These are phyloP conservation scores for Palythoa grandiflora DNA, from an alignment of 92 coral and sea anemone genomes.

Conservation along the genomic window DNA sequence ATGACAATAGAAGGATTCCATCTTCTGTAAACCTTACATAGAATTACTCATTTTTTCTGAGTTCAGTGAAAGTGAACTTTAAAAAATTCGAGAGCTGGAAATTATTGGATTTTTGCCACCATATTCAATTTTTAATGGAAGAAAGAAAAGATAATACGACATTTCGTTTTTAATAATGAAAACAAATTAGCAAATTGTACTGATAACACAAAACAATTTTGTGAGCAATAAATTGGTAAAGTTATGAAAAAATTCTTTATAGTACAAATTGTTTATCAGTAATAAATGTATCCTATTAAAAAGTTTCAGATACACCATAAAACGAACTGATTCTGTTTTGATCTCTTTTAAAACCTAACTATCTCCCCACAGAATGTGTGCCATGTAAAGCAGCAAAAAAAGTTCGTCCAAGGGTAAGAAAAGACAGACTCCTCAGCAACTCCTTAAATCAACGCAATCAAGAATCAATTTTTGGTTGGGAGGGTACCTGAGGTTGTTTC, in stretches of 20 bases:
- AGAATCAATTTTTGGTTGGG: conserved; percentile 60
- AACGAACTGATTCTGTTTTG: background rate
- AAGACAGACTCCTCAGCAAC: background rate
- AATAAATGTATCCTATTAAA: background rate
- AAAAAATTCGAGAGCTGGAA: background rate
- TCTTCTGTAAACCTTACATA: background rate
- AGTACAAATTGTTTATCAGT: no score
- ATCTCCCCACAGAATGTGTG: background rate
- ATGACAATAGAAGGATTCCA: conserved; percentile 32
- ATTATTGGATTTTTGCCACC: background rate
- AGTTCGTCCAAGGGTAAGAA: background rate
- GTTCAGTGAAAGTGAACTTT: background rate
- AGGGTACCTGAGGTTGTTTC: conserved; percentile 37
- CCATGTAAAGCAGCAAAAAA: background rate
- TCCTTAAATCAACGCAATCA: background rate
- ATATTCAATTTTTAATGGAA: background rate
- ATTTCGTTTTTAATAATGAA: no score
- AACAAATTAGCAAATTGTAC: no score
- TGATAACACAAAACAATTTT: no score
- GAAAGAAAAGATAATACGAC: background rate
- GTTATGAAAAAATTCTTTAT: no score
- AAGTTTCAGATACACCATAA: background rate
- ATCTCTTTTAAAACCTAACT: conserved; percentile 4
- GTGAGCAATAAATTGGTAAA: no score
- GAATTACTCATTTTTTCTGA: background rate